Evolutionary conservation across 92 coral and sea anemone genomes (phyloP), one percentile per base, ranked within the genome.

Genomic region (Zoanthus gigantus): DNA sequence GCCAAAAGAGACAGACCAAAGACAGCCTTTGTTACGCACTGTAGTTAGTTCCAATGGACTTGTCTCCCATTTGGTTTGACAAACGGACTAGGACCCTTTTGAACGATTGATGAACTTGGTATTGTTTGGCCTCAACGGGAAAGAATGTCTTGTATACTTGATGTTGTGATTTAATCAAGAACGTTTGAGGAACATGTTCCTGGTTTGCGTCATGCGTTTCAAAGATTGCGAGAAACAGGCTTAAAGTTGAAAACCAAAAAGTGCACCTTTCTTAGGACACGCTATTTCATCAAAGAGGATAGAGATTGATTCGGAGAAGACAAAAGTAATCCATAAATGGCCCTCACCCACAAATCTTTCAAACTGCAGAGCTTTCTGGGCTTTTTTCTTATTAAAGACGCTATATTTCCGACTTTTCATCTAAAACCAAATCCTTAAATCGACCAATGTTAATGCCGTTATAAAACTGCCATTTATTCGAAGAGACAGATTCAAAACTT

Each of bases 1-100:
- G 83, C 23, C 23, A 23, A 23, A 23, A 23, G 23, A 23, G 23
- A 23, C 23, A 23, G 23, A 23, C 23, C 23, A n/a, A 92, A 93
- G 68, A 87, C 95, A 13, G 91, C 87, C 7, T 92, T 90, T 74
- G 91, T 82, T 23, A 87, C 90, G 0, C 93, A 92, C 31, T 85
- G 77, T 15, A 92, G 95, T 1, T 89, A 90, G 78, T 90, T 83
- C 44, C 83, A 92, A 57, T 92, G 89, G 90, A 92, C 69, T 29
- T 54, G 10, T 67, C 85, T 12, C 23, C 23, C 23, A 23, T 23
- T 23, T 23, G 23, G 23, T 23, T 23, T 23, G 23, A 23, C 23
- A 23, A 87, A 74, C 63, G 88, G 78, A 6, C 89, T 89, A 4
- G 94, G 77, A 15, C 72, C 50, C 18, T 90, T 90, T 47, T 50